Evolutionary conservation across 30 jellyfish, hydroid and myxozoan genomes (phyloP).

Genomic region (Hydra vulgaris): DNA sequence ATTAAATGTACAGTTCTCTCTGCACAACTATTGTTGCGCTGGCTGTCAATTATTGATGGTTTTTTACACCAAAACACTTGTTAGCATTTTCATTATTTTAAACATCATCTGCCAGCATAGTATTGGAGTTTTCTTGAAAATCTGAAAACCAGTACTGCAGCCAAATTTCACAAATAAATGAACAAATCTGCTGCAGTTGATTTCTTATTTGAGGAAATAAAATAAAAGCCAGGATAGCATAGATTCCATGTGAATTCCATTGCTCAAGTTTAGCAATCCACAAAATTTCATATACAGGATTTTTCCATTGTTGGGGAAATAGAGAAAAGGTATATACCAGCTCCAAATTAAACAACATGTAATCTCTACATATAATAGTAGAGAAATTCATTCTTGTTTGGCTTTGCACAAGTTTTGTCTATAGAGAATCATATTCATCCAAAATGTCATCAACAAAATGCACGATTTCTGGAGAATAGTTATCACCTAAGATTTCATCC

Average conservation of each 20-base stretch:
- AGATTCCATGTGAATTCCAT: not conserved
- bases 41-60: not conserved
- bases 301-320: not conserved
- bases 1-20: not conserved
- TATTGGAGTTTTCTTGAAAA: not conserved
- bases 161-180: not conserved
- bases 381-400: not conserved
- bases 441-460: not conserved
- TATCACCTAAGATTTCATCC: not conserved
- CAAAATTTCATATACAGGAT: not conserved
- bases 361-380: not conserved
- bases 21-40: not conserved
- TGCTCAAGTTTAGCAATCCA: not conserved
- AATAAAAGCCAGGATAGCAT: not conserved
- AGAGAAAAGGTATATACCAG: not conserved
- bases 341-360: not conserved
- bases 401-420: not conserved
- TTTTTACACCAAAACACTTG: not conserved
- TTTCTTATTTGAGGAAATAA: not conserved
- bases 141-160: not conserved
- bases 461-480: not conserved
- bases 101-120: not conserved
- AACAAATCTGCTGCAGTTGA: not conserved
- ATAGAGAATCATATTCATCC: not conserved
- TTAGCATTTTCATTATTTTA: not conserved